phyloP scores from a whole-genome alignment of 2,888 invertebrate genomes.

The Muscina levida region DNA sequence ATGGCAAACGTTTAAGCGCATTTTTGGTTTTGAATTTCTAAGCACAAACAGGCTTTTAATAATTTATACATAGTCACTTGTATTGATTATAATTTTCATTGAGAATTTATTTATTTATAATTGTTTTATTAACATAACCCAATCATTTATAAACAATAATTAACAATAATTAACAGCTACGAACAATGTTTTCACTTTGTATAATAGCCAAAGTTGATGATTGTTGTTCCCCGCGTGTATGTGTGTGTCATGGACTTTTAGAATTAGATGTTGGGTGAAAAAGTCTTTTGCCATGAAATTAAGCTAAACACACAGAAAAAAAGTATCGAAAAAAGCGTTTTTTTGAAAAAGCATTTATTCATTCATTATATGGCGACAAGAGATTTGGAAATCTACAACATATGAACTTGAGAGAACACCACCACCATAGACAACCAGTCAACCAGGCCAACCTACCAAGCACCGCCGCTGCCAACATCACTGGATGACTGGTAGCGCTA shows the following conservation, averaged over 20 bases:
- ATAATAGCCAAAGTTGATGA: no score
- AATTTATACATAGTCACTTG: neutral
- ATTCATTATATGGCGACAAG: conserved; percentile 32
- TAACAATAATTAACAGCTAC: no score
- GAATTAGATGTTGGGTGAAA: conserved; percentile 2
- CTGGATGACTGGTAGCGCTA: no score
- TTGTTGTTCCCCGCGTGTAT: neutral
- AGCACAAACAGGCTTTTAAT: conserved; percentile 4
- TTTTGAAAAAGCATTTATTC: conserved; percentile 48
- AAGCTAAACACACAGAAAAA: conserved; percentile 10
- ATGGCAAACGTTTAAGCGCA: no score
- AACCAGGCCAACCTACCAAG: neutral
- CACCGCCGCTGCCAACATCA: neutral
- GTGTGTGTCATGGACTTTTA: conserved; percentile 17
- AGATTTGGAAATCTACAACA: conserved; percentile 55
- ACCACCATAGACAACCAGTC: no score
- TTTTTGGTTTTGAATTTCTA: neutral
- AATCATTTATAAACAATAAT: no score
- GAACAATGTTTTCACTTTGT: no score
- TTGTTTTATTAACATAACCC: no score
- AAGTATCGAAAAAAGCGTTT: conserved; percentile 49
- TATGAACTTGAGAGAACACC: conserved; percentile 50
- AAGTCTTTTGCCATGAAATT: conserved; percentile 8
- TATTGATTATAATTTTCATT: neutral
- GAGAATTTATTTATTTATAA: no score